These are phyloP conservation scores for Drosophila acutilabella DNA, from an alignment of 2,888 invertebrate species.

Conservation along the genomic window DNA sequence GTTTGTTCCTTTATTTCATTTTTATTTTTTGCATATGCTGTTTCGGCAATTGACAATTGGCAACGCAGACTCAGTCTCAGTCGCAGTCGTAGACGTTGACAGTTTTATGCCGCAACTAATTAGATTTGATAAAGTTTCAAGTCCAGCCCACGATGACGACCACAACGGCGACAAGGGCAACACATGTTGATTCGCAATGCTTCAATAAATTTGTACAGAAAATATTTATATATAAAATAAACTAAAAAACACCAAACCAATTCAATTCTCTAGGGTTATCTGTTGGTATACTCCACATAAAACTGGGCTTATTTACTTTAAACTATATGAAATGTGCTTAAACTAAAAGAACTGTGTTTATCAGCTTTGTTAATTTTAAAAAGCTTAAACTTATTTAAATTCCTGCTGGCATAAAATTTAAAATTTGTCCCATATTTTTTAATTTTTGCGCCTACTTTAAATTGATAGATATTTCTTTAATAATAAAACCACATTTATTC, in stretches of 20 bases:
- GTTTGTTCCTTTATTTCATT: slow-evolving; percentile 1
- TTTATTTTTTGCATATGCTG: slow-evolving; percentile 40
- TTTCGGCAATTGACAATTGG: slow-evolving; percentile 38
- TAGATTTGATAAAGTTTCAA: slow-evolving; percentile 56
- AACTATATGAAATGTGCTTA: background rate
- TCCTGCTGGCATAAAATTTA: no score
- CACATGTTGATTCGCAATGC: slow-evolving; percentile 54
- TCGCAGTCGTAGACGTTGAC: slow-evolving; percentile 41
- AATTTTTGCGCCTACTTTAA: no score
- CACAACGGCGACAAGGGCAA: slow-evolving; percentile 2
- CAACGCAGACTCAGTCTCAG: slow-evolving; percentile 11
- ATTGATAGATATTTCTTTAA: no score
- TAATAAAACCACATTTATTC: no score
- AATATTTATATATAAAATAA: background rate
- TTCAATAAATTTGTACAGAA: slow-evolving; percentile 18
- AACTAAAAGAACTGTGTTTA: background rate
- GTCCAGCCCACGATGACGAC: background rate
- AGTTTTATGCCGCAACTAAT: slow-evolving; percentile 63
- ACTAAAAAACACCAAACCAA: slow-evolving; percentile 24
- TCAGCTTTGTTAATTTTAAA: no score
- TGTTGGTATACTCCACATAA: slow-evolving; percentile 2
- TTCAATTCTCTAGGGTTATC: slow-evolving; percentile 33
- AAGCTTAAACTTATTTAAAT: no score
- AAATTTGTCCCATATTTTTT: no score
- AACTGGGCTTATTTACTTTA: background rate